These are phyloP conservation scores for Mormyrus proboscirostris DNA, from an alignment of 2,797 vertebrate genomes.

Conservation along the genomic window DNA sequence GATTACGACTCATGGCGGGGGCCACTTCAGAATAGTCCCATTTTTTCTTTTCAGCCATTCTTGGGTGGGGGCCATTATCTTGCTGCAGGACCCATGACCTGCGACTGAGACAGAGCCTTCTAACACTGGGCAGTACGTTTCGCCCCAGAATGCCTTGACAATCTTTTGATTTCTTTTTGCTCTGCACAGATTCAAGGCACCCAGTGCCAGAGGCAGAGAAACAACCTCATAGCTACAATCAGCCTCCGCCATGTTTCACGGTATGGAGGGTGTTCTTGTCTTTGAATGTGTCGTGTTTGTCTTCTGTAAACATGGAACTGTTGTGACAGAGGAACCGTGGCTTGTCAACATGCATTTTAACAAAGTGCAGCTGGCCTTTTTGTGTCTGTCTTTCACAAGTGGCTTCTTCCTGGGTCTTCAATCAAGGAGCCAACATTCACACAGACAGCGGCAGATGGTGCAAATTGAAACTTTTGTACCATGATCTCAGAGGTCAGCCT, in stretches of 20 bases:
- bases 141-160: not conserved
- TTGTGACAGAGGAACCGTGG: not conserved
- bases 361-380: not conserved
- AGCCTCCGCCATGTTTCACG: not conserved
- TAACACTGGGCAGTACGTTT: not conserved
- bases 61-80: not conserved
- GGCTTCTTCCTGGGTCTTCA: not conserved
- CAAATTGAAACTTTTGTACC: not conserved
- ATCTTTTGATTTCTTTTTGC: not conserved
- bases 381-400: not conserved
- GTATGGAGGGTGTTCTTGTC: not conserved
- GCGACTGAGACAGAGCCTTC: not conserved
- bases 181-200: not conserved
- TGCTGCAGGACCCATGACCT: not conserved
- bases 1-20: not conserved
- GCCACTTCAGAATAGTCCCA: not conserved
- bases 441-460: not conserved
- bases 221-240: not conserved
- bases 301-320: not conserved
- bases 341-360: not conserved
- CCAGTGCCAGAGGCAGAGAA: not conserved
- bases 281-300: not conserved
- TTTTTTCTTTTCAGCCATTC: not conserved
- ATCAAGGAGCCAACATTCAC: not conserved
- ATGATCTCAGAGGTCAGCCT: not conserved